Conservation (phyloP, 2,113 vertebrate genomes). For the Cyrtonyx montezumae region DNA sequence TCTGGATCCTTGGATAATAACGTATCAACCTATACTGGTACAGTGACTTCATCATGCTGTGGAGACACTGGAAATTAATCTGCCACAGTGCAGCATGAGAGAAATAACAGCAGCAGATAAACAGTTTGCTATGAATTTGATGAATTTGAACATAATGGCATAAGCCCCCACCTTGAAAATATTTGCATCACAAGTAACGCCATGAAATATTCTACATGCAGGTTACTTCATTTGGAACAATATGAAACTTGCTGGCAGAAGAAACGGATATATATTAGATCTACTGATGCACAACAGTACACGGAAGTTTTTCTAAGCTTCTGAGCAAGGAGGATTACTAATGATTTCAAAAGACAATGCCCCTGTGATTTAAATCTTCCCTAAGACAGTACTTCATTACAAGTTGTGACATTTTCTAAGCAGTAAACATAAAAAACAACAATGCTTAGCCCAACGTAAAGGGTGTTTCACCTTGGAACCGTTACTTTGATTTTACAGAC, state of each 20-base stretch:
- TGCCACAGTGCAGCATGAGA: background rate
- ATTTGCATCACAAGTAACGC: background rate
- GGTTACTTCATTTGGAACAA: background rate
- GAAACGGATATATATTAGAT: background rate
- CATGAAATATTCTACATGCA: background rate
- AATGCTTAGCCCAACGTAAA: background rate
- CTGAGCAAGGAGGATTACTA: background rate
- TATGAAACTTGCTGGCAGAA: background rate
- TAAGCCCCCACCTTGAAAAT: background rate
- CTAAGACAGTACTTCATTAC: background rate
- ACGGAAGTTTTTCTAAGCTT: background rate
- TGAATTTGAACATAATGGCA: background rate
- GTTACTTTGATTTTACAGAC: background rate
- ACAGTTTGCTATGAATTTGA: background rate
- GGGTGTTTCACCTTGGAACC: background rate
- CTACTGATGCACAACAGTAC: background rate
- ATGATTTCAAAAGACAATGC: background rate
- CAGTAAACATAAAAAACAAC: background rate
- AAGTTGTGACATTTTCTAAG: background rate
- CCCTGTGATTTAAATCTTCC: background rate
- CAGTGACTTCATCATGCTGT: accelerated
- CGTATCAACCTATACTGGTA: background rate
- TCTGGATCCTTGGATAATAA: background rate
- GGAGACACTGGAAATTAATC: background rate
- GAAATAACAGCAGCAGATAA: slow-evolving; percentile 1